Evolutionary conservation across 2,113 vertebrate species (phyloP), one percentile per base, ranked within the genome.

Genomic region (Oryzias melastigma): DNA sequence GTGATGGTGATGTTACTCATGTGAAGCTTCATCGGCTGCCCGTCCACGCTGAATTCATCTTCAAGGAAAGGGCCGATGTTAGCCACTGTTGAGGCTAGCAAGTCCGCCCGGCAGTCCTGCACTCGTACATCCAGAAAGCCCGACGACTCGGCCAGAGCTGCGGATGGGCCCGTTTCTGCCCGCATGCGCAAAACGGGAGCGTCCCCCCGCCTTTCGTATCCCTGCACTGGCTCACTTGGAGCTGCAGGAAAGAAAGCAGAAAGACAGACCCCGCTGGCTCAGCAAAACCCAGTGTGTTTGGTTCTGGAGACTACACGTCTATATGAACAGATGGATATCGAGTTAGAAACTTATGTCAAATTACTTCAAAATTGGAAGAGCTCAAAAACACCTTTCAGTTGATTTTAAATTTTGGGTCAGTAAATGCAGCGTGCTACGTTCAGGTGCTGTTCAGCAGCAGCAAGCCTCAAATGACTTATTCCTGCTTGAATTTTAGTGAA

Each of bases 11-110:
- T 79, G 70, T 94, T 90, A 64, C 91, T 85, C 56, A 98, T 74
- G 71, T 92, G 91, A 54, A 99, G 85, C 77, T 91, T 93, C 92
- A 98, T 92, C 7, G 96, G 96, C 71, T 94, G 92, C 17, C 95
- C 88, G 12, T 95, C 94, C 0, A 91, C 91, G 17, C 92, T 85
- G 60, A 95, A 84, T 65, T 99, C 97, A 17, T 99, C 96, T 76
- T 98, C 96, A 2, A 98, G 90, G 74, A 98, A 99, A 29, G 95
- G 94, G 0, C 93, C 96, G 1, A 99, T 89, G 59, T 89, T 91
- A 40, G 91, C 82, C 18, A 98, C 84, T 13, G 91, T 95, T 20
- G 96, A 98, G 14, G 89, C 88, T 61, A 94, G 74, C 62, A 99
- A 53, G 76, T 97, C 92, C 0, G 91, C 88, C 42, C 65, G 74